Evolutionary conservation across 2,797 vertebrate genomes (phyloP).

Genomic region (Buphagus erythrorhynchus): DNA sequence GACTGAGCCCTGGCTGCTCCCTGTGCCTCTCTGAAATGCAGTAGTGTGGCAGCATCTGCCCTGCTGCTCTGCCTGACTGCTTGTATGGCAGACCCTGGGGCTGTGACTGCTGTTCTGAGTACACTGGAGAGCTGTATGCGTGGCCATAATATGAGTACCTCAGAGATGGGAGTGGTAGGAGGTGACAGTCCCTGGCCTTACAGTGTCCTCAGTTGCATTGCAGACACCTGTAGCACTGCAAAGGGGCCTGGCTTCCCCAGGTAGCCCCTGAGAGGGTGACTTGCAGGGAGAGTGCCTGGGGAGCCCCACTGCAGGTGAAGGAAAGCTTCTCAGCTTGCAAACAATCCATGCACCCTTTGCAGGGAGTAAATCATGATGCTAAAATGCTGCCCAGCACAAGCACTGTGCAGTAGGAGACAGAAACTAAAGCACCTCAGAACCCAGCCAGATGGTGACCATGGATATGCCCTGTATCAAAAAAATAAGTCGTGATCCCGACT

Average conservation of each 20-base stretch:
- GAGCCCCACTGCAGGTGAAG: background rate
- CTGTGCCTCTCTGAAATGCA: background rate
- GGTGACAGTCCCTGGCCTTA: background rate
- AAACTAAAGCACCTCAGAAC: background rate
- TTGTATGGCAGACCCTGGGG: background rate
- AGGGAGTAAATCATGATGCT: background rate
- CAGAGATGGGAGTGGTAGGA: background rate
- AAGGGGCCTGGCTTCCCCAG: background rate
- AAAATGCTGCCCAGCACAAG: background rate
- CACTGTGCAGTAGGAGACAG: background rate
- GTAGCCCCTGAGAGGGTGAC: background rate
- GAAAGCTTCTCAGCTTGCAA: background rate
- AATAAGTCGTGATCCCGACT: background rate
- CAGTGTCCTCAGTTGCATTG: background rate
- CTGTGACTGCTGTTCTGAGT: background rate
- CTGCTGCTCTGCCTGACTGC: background rate
- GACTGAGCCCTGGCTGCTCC: background rate
- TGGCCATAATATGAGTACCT: background rate
- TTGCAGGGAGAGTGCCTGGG: background rate
- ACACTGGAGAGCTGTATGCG: rapidly evolving
- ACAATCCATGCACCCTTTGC: background rate
- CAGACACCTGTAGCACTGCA: rapidly evolving
- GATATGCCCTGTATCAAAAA: background rate
- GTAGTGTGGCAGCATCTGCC: background rate
- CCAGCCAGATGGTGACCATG: background rate